Conservation (phyloP, 2,888 invertebrate genomes). For the Oxystoma pomonae region DNA sequence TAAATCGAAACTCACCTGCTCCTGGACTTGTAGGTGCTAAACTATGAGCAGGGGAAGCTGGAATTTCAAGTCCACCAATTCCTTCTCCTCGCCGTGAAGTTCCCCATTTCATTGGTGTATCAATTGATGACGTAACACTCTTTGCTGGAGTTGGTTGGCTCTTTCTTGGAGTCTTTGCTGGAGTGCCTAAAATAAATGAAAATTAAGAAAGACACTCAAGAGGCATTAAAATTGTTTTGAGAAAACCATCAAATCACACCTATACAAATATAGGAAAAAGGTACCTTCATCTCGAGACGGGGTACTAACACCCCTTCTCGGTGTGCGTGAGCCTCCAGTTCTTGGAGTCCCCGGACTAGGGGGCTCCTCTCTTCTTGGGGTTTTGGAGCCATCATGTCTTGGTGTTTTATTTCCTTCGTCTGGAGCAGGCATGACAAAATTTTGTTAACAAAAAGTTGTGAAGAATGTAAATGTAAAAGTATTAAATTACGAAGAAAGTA, state of each 20-base stretch:
- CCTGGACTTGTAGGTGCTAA: slow-evolving; percentile 45
- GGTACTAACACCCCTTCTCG: background rate
- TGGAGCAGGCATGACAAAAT: slow-evolving; percentile 23
- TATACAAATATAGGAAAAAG: too few relatives aligned
- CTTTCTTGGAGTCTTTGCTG: slow-evolving; percentile 29
- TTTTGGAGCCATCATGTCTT: slow-evolving; percentile 21
- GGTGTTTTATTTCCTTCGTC: slow-evolving; percentile 15
- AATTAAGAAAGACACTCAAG: too few relatives aligned
- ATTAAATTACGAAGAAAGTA: background rate
- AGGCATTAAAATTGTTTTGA: too few relatives aligned
- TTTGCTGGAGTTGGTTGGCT: slow-evolving; percentile 32
- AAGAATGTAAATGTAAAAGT: background rate
- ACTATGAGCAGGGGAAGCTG: slow-evolving; percentile 45
- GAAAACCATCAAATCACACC: too few relatives aligned
- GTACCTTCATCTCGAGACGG: background rate
- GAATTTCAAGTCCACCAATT: slow-evolving; percentile 32
- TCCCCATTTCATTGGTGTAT: slow-evolving; percentile 51
- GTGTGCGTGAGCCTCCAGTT: slow-evolving; percentile 14
- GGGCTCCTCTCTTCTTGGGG: slow-evolving; percentile 22
- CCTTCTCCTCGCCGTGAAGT: slow-evolving; percentile 38
- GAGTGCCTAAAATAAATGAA: slow-evolving; percentile 18
- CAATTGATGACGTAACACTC: slow-evolving; percentile 32
- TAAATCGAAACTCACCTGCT: slow-evolving; percentile 31
- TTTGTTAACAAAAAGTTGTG: background rate
- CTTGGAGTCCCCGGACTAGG: slow-evolving; percentile 24